Evolutionary conservation across 2,888 invertebrate genomes (phyloP), one percentile per base, ranked within the genome.

Genomic region (Pocota personata): DNA sequence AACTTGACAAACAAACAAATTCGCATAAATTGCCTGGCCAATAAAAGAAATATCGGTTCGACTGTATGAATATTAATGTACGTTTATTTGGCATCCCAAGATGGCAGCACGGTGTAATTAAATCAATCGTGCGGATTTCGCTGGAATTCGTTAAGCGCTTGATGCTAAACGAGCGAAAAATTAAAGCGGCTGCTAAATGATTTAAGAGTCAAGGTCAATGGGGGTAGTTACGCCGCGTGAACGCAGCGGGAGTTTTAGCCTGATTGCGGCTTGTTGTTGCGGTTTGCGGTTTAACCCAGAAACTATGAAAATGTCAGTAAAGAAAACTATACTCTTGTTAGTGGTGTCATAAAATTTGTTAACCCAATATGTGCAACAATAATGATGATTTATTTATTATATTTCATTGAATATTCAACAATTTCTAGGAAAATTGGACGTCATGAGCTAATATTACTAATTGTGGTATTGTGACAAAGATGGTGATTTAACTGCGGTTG

Each of bases 71-170:
- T 66, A 71, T 66, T 79, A 66, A 79, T 73, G 35, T 16, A 7
- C 8, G 12, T 55, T 64, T 32, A 55, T 40, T 62, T 62, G 37
- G 1, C 16, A n/a, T 50, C 71, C 55, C 7, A 21, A 82, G 55
- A 69, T 57, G 76, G 75, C 37, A 57, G 62, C 69, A 76, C 64
- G 37, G 16, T 67, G 60, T 67, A 73, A 48, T 73, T 67, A 60
- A 73, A n/a, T 50, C 19, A 30, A 27, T n/a, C 24, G 55, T 64
- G 21, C 24, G 16, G 24, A 57, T 66, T 46, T 55, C 75, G 35
- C 19, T 66, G 64, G 57, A 66, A 73, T 55, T 75, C 43, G 24
- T 64, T 75, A 55, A 12, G 16, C 21, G 12, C 16, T 55, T 24
- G 55, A 32, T 46, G 14, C 16, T 6, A 75, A 46, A 57, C 30